Base-by-base conservation (phyloP, 2,797 vertebrate genomes). In the Tapirus indicus region DNA sequence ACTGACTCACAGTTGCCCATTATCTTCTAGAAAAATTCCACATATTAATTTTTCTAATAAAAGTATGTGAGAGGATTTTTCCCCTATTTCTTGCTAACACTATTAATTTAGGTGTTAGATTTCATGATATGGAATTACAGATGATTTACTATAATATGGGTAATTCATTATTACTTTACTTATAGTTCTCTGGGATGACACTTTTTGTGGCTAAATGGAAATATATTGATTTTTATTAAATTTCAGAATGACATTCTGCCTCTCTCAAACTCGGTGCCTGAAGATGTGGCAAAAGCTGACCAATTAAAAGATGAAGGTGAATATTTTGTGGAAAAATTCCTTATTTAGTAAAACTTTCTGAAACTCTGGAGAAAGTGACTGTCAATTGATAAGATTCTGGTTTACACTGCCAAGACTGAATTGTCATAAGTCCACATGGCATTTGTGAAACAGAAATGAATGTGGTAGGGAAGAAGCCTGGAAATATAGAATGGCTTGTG, bases 271-370 rank as follows among this genome's bases (percentile, higher is more conserved):
- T 99, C 98, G 4, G 99, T 99, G 58, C 98, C 99, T 75, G 99
- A 99, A 97, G 99, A 99, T 69, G 98, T 98, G 4, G 99, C 99
- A 95, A 99, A 99, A 98, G 99, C 99, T 32, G 99, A 99, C 96
- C 99, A 99, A 75, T 98, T 99, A 27, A 99, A 99, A 98, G 99
- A 99, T 94, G 99, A 99, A 99, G 99, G 99, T 99, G 98, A 98
- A 95, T 98, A 95, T 88, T 93, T 91, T 62, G 18, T 71, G 62
- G 6, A 71, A 87, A 92, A 83, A 66, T 92, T 13, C n/a, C 21
- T 86, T 78, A 77, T 27, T 93, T 89, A 32, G 32, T 88, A 79
- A 74, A 77, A 2, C 20, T 78, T 93, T 58, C 29, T 91, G 87
- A 71, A 94, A 88, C 18, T 91, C 32, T 95, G 41, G 68, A 82